A percentile compares a stretch with the other conserved stretches of the same genome.
Conservation (phyloP, 2,797 vertebrate species). For the Falco peregrinus region DNA sequence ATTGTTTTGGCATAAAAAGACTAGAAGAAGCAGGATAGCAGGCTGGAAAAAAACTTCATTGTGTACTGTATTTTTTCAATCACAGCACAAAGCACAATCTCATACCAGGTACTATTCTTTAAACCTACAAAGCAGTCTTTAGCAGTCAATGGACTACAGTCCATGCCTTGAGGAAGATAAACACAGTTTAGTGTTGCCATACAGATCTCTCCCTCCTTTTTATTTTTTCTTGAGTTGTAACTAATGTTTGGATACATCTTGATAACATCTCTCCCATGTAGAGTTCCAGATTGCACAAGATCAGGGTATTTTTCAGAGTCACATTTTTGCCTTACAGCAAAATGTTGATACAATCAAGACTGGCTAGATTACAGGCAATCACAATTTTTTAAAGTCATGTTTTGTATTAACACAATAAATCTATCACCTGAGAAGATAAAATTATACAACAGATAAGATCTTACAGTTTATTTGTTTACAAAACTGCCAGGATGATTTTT, state of each 20-base stretch:
- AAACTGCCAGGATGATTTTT: slow-evolving; percentile 66
- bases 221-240: slow-evolving; percentile 3
- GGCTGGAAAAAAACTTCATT: background rate
- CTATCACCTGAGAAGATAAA: slow-evolving; percentile 65
- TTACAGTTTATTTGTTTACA: slow-evolving; percentile 67
- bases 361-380: slow-evolving; percentile 60
- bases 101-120: background rate
- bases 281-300: slow-evolving; percentile 50
- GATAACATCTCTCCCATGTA: slow-evolving; percentile 57
- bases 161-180: slow-evolving; percentile 9
- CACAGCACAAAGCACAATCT: background rate
- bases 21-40: background rate
- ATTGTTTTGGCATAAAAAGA: background rate
- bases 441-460: slow-evolving; percentile 67
- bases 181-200: background rate
- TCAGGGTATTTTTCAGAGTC: slow-evolving; percentile 63
- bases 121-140: background rate
- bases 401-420: slow-evolving; percentile 76
- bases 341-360: slow-evolving; percentile 69
- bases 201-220: background rate
- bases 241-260: slow-evolving; percentile 34
- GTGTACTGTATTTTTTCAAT: background rate
- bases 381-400: slow-evolving; percentile 69
- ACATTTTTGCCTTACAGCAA: slow-evolving; percentile 40
- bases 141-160: background rate